Percentiles rank a stretch among this genome's conserved stretches.
phyloP scores from a whole-genome alignment of 2,888 invertebrate species.

The Cinara cedri region DNA sequence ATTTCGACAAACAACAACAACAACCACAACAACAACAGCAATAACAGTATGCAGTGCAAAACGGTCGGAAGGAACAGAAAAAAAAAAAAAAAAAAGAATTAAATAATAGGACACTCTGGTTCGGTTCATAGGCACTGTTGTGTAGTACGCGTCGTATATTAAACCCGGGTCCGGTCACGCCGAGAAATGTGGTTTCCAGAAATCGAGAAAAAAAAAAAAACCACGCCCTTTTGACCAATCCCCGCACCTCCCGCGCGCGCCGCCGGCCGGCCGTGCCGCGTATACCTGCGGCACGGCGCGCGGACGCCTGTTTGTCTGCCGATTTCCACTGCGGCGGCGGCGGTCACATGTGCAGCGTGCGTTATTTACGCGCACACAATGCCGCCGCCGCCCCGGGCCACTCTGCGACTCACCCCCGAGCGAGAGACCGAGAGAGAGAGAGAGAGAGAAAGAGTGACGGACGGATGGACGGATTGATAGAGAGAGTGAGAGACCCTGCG shows the following conservation, averaged over 20 bases:
- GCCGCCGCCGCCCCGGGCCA: not conserved
- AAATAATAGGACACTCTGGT: too few species aligned
- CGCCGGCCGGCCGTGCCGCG: not conserved
- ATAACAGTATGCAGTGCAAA: too few species aligned
- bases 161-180: not conserved
- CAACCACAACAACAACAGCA: too few species aligned
- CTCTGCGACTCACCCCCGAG: too few species aligned
- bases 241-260: conserved; percentile 15
- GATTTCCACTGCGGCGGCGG: conserved; percentile 28
- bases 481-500: conserved; percentile 18
- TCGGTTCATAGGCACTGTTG: too few species aligned
- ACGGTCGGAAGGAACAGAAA: too few species aligned
- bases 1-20: too few species aligned
- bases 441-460: too few species aligned
- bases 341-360: conserved; percentile 44
- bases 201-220: conserved; percentile 16
- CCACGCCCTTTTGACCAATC: conserved; percentile 21
- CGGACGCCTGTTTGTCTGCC: conserved; percentile 54
- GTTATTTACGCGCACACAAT: not conserved
- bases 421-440: too few species aligned
- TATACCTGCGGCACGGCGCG: not conserved
- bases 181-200: conserved; percentile 37
- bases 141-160: not conserved
- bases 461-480: too few species aligned
- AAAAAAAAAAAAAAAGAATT: too few species aligned